Conservation (phyloP, 2,888 invertebrate genomes). For the Meteorus cinctellus region DNA sequence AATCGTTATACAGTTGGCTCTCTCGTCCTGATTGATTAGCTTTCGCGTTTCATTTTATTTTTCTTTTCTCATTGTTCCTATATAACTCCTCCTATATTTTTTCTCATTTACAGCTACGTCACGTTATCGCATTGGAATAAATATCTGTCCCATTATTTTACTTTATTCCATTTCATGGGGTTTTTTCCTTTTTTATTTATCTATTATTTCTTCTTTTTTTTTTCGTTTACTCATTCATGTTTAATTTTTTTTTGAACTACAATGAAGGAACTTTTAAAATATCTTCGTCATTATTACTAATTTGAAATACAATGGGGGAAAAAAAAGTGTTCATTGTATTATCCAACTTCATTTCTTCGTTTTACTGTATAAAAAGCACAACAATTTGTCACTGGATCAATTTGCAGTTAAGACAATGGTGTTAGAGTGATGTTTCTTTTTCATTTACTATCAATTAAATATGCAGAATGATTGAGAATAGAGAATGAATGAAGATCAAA, state of each 20-base stretch:
- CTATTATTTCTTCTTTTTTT: not conserved
- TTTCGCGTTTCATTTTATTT: conserved; percentile 39
- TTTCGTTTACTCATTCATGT: conserved; percentile 26
- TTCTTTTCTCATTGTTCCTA: conserved; percentile 20
- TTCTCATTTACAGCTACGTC: conserved; percentile 18
- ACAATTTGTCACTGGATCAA: too few species aligned
- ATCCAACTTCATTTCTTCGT: not conserved
- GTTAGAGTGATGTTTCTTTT: too few species aligned
- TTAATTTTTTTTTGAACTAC: conserved; percentile 8
- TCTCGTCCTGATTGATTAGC: conserved; percentile 52
- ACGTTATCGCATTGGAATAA: conserved; percentile 11
- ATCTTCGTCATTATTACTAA: not conserved
- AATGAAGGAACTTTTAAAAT: conserved; percentile 9
- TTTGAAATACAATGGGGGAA: conserved; percentile 7
- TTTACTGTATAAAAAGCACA: not conserved
- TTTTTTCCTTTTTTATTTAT: not conserved
- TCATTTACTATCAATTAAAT: too few species aligned
- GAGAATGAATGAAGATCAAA: too few species aligned
- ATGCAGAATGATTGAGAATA: too few species aligned
- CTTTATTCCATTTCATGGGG: not conserved
- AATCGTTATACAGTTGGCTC: conserved; percentile 40
- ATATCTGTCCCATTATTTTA: not conserved
- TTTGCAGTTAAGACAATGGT: too few species aligned
- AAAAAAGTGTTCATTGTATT: conserved; percentile 15
- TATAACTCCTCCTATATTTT: not conserved